Evolutionary conservation across 1,140 invertebrate species (phyloP), one percentile per base, ranked within the genome.

Genomic region (Brachionus plicatilis): DNA sequence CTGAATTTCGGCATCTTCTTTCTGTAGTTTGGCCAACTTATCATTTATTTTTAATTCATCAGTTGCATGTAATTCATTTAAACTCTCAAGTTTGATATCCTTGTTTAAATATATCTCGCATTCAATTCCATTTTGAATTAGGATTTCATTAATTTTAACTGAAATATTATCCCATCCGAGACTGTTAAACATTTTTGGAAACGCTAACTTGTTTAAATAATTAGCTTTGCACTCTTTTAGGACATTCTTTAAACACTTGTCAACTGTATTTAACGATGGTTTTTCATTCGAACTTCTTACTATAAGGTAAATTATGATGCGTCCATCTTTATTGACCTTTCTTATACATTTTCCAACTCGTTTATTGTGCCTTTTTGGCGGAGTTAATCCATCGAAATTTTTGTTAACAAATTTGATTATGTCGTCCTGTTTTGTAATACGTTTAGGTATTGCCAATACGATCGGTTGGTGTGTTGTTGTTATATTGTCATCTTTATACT

Each of bases 281-380:
- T 68, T 68, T 29, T 68, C 33, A 29, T 29, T 33, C 29, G 33
- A 33, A 68, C 33, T 68, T 33, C 65, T 29, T 68, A 37, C 14
- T 17, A 68, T 33, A 12, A 72, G 37, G 68, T 72, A 72, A 41
- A 72, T 41, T 41, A 72, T 72, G 12, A 17, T 43, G 68, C 68
- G 68, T 72, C 68, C 68, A 72, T 41, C 33, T 41, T 72, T 72
- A 37, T 72, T 41, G 6, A 72, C 68, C 37, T 72, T 72, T 29
- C 29, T 29, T 29, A 29, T 29, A 3, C 29, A 29, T 29, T 72
- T 3, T 33, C 29, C 3, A 3, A 33, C 29, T 33, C 29, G 29
- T 33, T 33, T 33, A 33, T 33, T 33, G 29, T 33, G 29, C 29
- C 29, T 33, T 33, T 33, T 33, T 33, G 29, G 29, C 29, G 29